These are phyloP conservation scores for Rhynchophorus ferrugineus DNA, from an alignment of 1,140 invertebrate species.

Conservation along the genomic window DNA sequence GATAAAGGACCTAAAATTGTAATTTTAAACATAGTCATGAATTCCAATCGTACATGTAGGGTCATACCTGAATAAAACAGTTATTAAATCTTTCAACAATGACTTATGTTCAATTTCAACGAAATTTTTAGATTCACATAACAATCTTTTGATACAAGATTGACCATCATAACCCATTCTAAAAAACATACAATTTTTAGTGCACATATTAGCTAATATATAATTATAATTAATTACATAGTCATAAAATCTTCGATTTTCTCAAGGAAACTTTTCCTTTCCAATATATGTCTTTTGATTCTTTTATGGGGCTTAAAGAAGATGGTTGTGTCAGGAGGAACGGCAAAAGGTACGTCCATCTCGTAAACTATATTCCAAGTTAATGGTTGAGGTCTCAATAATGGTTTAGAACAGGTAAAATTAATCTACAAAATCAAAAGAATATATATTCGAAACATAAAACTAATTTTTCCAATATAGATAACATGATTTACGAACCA, in stretches of 20 bases:
- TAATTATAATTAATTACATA: conserved; percentile 9
- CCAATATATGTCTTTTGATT: conserved; percentile 23
- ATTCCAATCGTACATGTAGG: conserved; percentile 16
- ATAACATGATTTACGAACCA: conserved; percentile 23
- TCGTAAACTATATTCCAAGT: conserved; percentile 28
- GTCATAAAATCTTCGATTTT: conserved; percentile 14
- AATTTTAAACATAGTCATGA: too few relatives aligned
- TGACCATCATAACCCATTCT: conserved; percentile 57
- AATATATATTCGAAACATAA: conserved; percentile 3
- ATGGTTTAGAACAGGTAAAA: conserved; percentile 24
- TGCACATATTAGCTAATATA: background rate
- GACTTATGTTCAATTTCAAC: conserved; percentile 52
- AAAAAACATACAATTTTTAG: conserved; percentile 12
- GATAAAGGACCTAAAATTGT: background rate
- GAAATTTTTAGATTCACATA: conserved; percentile 57
- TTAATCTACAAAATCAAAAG: conserved; percentile 32
- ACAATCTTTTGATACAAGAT: conserved; percentile 55
- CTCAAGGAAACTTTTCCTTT: conserved; percentile 19
- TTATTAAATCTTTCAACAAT: conserved; percentile 57
- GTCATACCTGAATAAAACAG: conserved; percentile 57
- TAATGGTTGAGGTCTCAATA: conserved; percentile 28
- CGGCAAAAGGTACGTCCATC: conserved; percentile 31
- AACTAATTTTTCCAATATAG: background rate
- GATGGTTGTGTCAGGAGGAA: conserved; percentile 24
- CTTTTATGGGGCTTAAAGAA: conserved; percentile 12